Base-by-base conservation (phyloP, 2,113 vertebrate genomes). In the Henicopernis longicauda region DNA sequence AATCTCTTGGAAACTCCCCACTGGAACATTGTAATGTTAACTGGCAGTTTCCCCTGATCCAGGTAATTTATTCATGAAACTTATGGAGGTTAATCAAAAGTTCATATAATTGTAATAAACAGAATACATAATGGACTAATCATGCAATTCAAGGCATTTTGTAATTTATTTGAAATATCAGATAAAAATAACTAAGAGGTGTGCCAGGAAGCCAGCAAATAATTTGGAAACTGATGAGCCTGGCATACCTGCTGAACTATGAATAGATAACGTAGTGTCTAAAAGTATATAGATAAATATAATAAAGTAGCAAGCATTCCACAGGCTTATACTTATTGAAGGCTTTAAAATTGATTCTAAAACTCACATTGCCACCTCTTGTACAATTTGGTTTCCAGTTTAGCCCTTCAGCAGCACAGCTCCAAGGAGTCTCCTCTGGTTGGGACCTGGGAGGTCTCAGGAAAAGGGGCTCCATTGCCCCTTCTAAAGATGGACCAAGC, bases 171-270 rank as follows among this genome's bases (percentile, higher is more conserved):
- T 97, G 87, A 97, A 97, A 98, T 96, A 97, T 97, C 97, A 97
- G 97, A 98, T 98, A 97, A 98, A 98, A 98, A 98, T 98, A 98
- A 96, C 96, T 96, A 94, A 96, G 97, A 97, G 97, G 97, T 97
- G 96, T 97, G 94, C 97, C 96, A 97, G 96, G 97, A 97, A 98
- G 96, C 73, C 95, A 95, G 95, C 95, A 96, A 97, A 97, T 97
- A 97, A 98, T 98, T 97, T 98, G 92, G 96, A 96, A 97, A 96
- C 89, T 97, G 97, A 97, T 97, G 97, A 98, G 95, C 67, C 3
- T 97, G 95, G 62, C 93, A 92, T 97, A 97, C 95, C 95, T 96
- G 93, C 94, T 96, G 93, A 97, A 97, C 96, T 98, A 97, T 94
- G 94, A 97, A 97, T 95, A 98, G 94, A 95, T 98, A 97, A 97